phyloP scores from a whole-genome alignment of 23 tunicate species.

The Phallusia fumigata region DNA sequence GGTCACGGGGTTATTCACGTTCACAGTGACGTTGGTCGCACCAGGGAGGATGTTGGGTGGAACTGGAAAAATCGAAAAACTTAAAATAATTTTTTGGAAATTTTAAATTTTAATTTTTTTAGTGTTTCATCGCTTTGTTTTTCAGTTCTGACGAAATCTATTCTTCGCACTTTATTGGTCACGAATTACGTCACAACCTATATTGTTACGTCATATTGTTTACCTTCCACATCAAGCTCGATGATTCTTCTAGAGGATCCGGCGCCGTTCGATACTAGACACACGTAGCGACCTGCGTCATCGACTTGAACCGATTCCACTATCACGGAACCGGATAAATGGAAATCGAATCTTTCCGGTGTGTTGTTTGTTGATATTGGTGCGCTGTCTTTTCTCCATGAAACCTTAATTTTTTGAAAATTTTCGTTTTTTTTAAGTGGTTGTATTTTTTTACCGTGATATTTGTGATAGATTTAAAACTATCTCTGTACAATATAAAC shows the following conservation, averaged over 20 bases:
- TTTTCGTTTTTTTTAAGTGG: too few species aligned
- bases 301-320: constrained; percentile 42
- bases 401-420: background rate
- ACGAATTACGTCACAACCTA: too few species aligned
- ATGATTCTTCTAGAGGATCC: constrained; percentile 69
- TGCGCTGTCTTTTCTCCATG: constrained; percentile 62
- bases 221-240: constrained; percentile 54
- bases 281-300: constrained; percentile 76
- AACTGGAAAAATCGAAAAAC: constrained; percentile 25
- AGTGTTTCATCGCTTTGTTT: too few species aligned
- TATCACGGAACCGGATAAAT: constrained; percentile 44
- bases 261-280: constrained; percentile 72
- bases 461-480: too few species aligned
- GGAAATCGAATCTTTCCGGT: constrained; percentile 33
- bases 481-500: too few species aligned
- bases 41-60: constrained; percentile 70
- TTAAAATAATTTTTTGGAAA: background rate
- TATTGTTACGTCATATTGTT: background rate
- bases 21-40: constrained; percentile 75
- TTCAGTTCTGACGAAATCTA: too few species aligned
- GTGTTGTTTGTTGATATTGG: constrained; percentile 19
- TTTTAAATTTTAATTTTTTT: background rate
- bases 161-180: too few species aligned
- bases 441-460: too few species aligned
- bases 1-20: constrained; percentile 84